These are phyloP conservation scores for Zoanthus sansibaricus DNA, from an alignment of 92 coral and sea anemone genomes.

Conservation along the genomic window DNA sequence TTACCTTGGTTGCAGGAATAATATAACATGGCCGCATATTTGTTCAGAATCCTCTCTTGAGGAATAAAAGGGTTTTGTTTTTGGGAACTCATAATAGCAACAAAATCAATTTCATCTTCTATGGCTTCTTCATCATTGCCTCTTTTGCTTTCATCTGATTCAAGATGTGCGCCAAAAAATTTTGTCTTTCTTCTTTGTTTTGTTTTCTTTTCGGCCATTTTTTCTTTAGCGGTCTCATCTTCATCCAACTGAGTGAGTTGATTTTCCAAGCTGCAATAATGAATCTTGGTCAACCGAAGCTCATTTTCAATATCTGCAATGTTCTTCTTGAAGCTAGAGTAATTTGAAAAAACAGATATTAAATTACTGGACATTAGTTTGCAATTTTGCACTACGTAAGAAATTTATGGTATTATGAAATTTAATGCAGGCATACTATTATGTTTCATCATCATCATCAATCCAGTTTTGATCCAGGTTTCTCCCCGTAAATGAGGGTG, in stretches of 20 bases:
- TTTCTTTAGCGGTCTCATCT: conserved; percentile 53
- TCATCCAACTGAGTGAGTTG: conserved; percentile 72
- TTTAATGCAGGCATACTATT: no score
- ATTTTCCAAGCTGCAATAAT: conserved; percentile 81
- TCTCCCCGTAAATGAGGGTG: no score
- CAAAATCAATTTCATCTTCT: conserved; percentile 91
- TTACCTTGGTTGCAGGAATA: conserved; percentile 99
- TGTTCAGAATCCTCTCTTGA: conserved; percentile 91
- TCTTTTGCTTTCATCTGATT: conserved; percentile 35
- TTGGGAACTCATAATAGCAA: conserved; percentile 88
- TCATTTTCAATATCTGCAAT: conserved; percentile 91
- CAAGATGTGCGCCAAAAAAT: conserved; percentile 34
- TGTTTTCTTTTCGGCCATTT: conserved; percentile 50
- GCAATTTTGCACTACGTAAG: no score
- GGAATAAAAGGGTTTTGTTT: conserved; percentile 90
- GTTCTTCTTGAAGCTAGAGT: conserved; percentile 66
- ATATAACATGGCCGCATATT: conserved; percentile 91
- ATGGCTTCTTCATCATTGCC: conserved; percentile 10
- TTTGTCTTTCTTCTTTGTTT: conserved; percentile 50
- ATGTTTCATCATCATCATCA: no score
- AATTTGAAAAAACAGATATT: background rate
- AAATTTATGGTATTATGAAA: no score
- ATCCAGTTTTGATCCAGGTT: no score
- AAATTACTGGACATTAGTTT: no score
- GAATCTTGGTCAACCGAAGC: conserved; percentile 83